phyloP scores from a whole-genome alignment of 2,113 vertebrate species.

The Lagopus leucura region DNA sequence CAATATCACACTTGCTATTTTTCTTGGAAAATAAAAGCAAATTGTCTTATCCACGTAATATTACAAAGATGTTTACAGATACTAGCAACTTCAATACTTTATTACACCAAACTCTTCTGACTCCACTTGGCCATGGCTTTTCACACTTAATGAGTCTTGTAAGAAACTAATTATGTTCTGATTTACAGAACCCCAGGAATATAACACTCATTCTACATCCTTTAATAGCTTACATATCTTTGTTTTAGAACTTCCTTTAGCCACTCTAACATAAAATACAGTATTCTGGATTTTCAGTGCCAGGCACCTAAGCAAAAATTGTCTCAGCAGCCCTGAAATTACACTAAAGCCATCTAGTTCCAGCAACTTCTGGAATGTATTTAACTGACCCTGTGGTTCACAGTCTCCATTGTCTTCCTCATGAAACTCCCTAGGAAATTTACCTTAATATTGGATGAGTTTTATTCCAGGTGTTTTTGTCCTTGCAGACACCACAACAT shows the following conservation, averaged over 20 bases:
- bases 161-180: not conserved
- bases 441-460: fast-evolving
- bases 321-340: not conserved
- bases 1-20: not conserved
- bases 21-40: not conserved
- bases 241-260: not conserved
- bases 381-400: not conserved
- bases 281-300: not conserved
- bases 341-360: not conserved
- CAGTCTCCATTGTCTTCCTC: not conserved
- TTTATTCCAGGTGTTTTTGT: not conserved
- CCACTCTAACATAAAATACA: not conserved
- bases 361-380: not conserved
- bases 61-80: not conserved
- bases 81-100: not conserved
- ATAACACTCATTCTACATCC: not conserved
- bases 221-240: not conserved
- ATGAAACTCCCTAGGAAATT: not conserved
- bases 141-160: not conserved
- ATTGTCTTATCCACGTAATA: not conserved
- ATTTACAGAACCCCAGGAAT: not conserved
- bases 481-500: not conserved
- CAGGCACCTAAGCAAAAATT: not conserved
- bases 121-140: not conserved
- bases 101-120: not conserved